Evolutionary conservation across 2,888 invertebrate species (phyloP), one percentile per base, ranked within the genome.

Genomic region (Mythimna albipuncta): DNA sequence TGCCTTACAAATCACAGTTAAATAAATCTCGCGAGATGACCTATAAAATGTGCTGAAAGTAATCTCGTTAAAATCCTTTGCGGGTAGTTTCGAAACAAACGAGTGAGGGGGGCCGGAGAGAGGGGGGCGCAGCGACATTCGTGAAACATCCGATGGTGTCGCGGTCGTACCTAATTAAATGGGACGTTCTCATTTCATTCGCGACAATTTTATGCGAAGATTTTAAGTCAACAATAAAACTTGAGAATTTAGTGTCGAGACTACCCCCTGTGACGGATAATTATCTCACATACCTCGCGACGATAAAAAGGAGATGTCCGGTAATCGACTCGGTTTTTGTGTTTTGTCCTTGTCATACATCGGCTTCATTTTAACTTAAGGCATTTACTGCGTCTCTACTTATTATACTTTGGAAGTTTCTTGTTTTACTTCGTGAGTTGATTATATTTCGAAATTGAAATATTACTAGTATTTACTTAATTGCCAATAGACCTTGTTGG

Each of bases 11-110:
- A 93, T 93, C 91, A 93, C 91, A 90, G 91, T 90, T 90, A 91
- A 93, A 94, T 94, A 93, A 94, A 94, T 94, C 93, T 93, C 89
- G 83, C 86, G 90, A 92, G 93, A 95, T 94, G 92, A 93, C 93
- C 95, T 94, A 94, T 94, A 94, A 95, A 94, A 92, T 89, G 90
- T 91, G 91, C 88, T 89, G 89, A 87, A 80, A 91, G 92, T 93
- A 93, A 95, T 94, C 93, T 93, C 93, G 93, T 95, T 94, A 94
- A 94, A 95, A 92, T 92, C 92, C 91, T 93, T 92, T 91, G 93
- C 91, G 93, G 93, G 92, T 94, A 94, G 94, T 94, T 93, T 91
- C 89, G 89, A 85, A 93, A 92, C 91, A 91, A 91, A 90, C 89
- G 87, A 88, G 77, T 65, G 87, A 67, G 74, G 76, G 75, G 81